Evolutionary conservation across 2,113 vertebrate species (phyloP), one percentile per base, ranked within the genome.

Genomic region (Crypturellus undulatus): DNA sequence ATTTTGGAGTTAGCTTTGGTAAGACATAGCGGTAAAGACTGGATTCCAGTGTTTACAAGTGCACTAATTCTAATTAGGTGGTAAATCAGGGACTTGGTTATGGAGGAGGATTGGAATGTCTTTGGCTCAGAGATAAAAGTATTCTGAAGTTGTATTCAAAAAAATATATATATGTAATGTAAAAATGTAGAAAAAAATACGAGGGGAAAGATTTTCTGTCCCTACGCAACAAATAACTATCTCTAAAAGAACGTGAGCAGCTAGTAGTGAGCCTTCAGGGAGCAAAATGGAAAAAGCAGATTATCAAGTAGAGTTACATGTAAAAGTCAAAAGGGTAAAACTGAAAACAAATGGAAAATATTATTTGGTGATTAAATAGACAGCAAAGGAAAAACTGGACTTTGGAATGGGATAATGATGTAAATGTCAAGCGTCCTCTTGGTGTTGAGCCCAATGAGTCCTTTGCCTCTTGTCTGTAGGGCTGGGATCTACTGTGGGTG

Each of bases 301-400:
- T 87, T 56, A 71, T 20, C 65, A 81, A 36, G 42, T 67, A 38
- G 92, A 96, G 34, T 56, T 1, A 2, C 81, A 28, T 68, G 28
- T 73, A 89, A 54, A 96, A 92, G 87, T 87, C 93, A 87, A 87
- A 96, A 91, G 81, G 78, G 34, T 62, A 87, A 87, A 91, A 89
- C 84, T 69, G 25, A 84, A 89, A 82, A 51, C 78, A 89, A 95
- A 92, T 69, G 79, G 90, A 87, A 96, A 91, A 64, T 91, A 76
- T 84, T 91, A 79, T 59, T 82, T 76, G 18, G 11, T 72, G 13
- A 75, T 90, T 94, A 88, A 92, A 85, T 36, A 84, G 32, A 58
- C 54, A 69, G 24, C 40, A 49, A 89, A 84, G 40, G 30, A 59
- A 81, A 90, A 83, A 3, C 12, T 73, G n/a, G 60, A 75, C 36